Evolutionary conservation across 2,888 invertebrate species (phyloP).

Genomic region (Reticulitermes lucifugus): DNA sequence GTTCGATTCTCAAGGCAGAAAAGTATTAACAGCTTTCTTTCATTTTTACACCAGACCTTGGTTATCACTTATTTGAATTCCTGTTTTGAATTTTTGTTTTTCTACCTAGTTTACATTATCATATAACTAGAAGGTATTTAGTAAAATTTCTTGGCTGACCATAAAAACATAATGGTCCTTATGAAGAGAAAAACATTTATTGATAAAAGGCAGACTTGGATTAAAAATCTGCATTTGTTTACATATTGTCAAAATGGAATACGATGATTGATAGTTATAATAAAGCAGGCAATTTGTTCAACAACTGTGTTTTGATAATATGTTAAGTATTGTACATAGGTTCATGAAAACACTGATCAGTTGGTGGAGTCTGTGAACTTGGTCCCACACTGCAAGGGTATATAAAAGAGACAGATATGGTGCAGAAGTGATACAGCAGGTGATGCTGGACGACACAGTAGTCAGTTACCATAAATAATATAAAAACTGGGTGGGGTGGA

Average conservation of each 20-base stretch:
- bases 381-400: slow-evolving; percentile 54
- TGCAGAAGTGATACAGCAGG: slow-evolving; percentile 17
- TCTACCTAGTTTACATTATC: slow-evolving; percentile 33
- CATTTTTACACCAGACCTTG: slow-evolving; percentile 45
- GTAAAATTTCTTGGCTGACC: slow-evolving; percentile 42
- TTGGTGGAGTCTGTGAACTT: slow-evolving; percentile 43
- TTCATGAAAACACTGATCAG: slow-evolving; percentile 46
- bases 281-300: slow-evolving; percentile 46
- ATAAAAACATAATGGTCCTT: slow-evolving; percentile 22
- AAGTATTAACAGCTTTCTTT: slow-evolving; percentile 35
- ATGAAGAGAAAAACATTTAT: slow-evolving; percentile 50
- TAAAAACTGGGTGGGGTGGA: background rate
- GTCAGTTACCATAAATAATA: background rate
- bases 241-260: slow-evolving; percentile 67
- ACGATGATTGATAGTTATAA: slow-evolving; percentile 52
- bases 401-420: slow-evolving; percentile 50
- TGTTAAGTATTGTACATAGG: slow-evolving; percentile 47
- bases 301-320: slow-evolving; percentile 49
- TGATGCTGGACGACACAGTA: no score
- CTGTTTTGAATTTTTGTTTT: slow-evolving; percentile 35
- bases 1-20: slow-evolving; percentile 47
- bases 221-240: slow-evolving; percentile 52
- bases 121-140: slow-evolving; percentile 41
- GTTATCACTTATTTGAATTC: slow-evolving; percentile 40
- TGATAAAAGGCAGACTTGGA: slow-evolving; percentile 44